Conservation (phyloP, 1,140 invertebrate genomes). For the Drosophila nebulosa region DNA sequence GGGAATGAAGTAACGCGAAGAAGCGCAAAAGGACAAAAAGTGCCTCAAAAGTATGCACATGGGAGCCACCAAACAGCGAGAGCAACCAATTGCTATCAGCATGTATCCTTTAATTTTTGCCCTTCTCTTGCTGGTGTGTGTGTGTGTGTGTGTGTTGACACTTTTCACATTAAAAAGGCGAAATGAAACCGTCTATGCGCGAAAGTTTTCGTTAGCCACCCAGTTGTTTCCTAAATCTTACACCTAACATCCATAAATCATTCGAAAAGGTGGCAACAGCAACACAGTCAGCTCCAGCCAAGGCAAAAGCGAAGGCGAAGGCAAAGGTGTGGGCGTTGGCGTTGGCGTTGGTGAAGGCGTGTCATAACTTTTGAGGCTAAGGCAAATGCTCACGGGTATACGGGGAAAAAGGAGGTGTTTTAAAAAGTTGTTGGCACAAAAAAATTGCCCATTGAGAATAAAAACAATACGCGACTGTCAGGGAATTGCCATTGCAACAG, state of each 20-base stretch:
- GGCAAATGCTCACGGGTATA: slow-evolving; percentile 36
- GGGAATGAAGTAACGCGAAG: slow-evolving; percentile 57
- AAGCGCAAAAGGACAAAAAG: slow-evolving; percentile 65
- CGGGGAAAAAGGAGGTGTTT: slow-evolving; percentile 40
- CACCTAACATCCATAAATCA: slow-evolving; percentile 72
- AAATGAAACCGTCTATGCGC: slow-evolving; percentile 18
- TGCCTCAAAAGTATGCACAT: slow-evolving; percentile 70
- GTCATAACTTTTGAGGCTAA: slow-evolving; percentile 61
- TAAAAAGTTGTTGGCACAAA: slow-evolving; percentile 46
- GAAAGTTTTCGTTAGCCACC: slow-evolving; percentile 32
- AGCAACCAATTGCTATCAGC: slow-evolving; percentile 1
- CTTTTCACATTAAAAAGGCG: not conserved
- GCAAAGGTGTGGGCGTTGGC: not conserved
- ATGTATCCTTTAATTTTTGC: slow-evolving; percentile 18
- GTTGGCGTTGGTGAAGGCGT: slow-evolving; percentile 38
- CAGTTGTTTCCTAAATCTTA: slow-evolving; percentile 15
- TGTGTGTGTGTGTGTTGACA: not conserved
- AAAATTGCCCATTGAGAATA: slow-evolving; percentile 43
- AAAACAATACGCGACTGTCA: slow-evolving; percentile 5
- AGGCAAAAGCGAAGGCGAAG: not conserved
- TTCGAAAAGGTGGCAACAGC: slow-evolving; percentile 61
- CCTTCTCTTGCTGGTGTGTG: not conserved
- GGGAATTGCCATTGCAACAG: slow-evolving; percentile 17
- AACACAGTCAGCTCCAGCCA: not conserved
- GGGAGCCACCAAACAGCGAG: slow-evolving; percentile 62